These are phyloP conservation scores for Anniella stebbinsi DNA, from an alignment of 2,797 vertebrate genomes.

Conservation along the genomic window DNA sequence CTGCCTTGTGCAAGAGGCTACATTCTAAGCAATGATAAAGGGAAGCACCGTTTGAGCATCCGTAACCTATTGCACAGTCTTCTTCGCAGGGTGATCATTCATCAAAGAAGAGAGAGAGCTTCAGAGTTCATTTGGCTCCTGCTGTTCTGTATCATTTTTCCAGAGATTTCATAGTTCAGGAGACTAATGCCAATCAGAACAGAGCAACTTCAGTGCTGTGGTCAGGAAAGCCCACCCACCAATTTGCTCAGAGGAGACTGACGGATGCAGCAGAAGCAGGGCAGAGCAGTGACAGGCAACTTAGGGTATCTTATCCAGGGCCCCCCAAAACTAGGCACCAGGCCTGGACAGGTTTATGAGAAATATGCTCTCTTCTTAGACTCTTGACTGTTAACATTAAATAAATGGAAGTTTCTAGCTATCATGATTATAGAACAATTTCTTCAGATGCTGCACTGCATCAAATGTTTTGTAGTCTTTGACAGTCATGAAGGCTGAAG, in stretches of 20 bases:
- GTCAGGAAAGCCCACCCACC: too few relatives aligned
- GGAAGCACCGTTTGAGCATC: fast-evolving
- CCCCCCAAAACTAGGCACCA: background rate
- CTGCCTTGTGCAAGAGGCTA: background rate
- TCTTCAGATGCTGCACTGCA: background rate
- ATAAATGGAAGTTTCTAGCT: background rate
- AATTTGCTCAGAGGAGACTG: too few relatives aligned
- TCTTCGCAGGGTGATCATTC: background rate
- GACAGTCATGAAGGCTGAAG: background rate
- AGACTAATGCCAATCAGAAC: background rate
- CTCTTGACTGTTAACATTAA: background rate
- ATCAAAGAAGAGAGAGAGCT: background rate
- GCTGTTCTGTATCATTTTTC: background rate
- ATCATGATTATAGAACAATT: background rate
- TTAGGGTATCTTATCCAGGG: background rate
- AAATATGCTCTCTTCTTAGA: background rate
- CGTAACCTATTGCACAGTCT: background rate
- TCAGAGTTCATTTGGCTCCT: background rate
- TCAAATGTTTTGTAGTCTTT: background rate
- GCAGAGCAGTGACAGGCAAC: too few relatives aligned
- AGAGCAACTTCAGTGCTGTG: too few relatives aligned
- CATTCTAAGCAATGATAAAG: background rate
- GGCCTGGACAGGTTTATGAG: background rate
- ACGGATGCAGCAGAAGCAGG: too few relatives aligned
- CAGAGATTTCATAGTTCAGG: background rate